Evolutionary conservation across 2,888 invertebrate species (phyloP), one percentile per base, ranked within the genome.

Genomic region (Platycheirus rosarum): DNA sequence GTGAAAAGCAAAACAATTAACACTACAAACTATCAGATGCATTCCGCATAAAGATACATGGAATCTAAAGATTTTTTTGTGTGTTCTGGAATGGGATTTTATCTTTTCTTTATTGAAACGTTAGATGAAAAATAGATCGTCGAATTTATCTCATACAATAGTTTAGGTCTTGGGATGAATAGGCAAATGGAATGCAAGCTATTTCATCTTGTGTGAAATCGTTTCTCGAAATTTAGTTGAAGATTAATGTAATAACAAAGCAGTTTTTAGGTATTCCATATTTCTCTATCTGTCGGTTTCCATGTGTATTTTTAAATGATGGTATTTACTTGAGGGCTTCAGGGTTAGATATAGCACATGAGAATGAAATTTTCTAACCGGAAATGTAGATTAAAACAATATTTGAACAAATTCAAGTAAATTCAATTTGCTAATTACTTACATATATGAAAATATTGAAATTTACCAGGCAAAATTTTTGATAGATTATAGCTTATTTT

Each of bases 1-100:
- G 35, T 71, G 51, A 49, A 37, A 18, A 60, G 51, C 35, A 44
- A 78, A 78, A 66, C 60, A 71, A 73, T 78, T 71, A 77, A 77
- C 65, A 77, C 69, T 49, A 57, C n/a, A n/a, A n/a, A n/a, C n/a
- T n/a, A 37, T 35, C 29, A 23, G 29, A 32, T 32, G 8, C 8
- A 8, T 2, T 32, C 8, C 8, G 3, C 5, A 32, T 4, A 26
- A 4, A 6, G 2, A 26, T 26, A 6, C 26, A 2, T 26, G 20
- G 18, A n/a, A 18, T 20, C 26, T 40, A 14, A 5, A 23, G 16
- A 35, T 60, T 60, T 48, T 13, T 49, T 55, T 29, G 2, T 26
- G 0, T 51, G 4, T 51, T n/a, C 7, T 7, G 7, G 32, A 5
- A 6, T n/a, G n/a, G n/a, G n/a, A 16, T 18, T 11, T n/a, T 16